Base-by-base conservation (phyloP, 2,113 vertebrate genomes). In the Micronycteris hirsuta region DNA sequence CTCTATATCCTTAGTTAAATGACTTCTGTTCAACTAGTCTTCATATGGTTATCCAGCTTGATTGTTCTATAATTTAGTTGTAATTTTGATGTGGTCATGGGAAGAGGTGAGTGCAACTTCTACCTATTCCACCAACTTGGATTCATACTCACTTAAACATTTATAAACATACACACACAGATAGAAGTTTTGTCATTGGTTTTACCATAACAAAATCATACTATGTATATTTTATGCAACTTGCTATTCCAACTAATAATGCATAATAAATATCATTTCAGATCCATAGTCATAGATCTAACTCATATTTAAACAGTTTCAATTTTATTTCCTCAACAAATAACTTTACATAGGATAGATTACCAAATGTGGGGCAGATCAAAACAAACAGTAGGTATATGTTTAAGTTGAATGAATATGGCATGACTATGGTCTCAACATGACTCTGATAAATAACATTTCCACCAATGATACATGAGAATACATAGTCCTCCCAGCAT, bases 371-470 rank as follows among this genome's bases (percentile, higher is more conserved):
- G 45, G 49, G 15, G 36, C 33, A 68, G 41, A 38, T 80, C 38
- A 71, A 83, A 38, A 83, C 38, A 94, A 94, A 83, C 0, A 47
- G 33, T 24, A 31, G 54, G 14, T 58, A 9, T 47, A 74, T 80
- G 93, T 95, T 89, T 63, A 91, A 91, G 77, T 49, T 88, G 49
- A 82, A 67, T 71, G 80, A 90, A 54, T 24, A 58, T 7, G 58
- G 11, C 31, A 31, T 67, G 24, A 24, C 52, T 56, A 45, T 70
- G 13, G 24, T 31, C 22, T 41, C 58, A 47, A 67, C 81, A 63
- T 70, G n/a, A 33, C 31, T 54, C 1, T 70, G 83, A 91, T 26
- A 67, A 43, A 56, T 61, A 65, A 33, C 33, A 71, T 84, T 80
- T 74, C 52, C 19, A 22, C 17, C 63, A 71, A 5, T 47, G 26